Conservation (phyloP, 2,113 vertebrate species). For the Anguilla rostrata region DNA sequence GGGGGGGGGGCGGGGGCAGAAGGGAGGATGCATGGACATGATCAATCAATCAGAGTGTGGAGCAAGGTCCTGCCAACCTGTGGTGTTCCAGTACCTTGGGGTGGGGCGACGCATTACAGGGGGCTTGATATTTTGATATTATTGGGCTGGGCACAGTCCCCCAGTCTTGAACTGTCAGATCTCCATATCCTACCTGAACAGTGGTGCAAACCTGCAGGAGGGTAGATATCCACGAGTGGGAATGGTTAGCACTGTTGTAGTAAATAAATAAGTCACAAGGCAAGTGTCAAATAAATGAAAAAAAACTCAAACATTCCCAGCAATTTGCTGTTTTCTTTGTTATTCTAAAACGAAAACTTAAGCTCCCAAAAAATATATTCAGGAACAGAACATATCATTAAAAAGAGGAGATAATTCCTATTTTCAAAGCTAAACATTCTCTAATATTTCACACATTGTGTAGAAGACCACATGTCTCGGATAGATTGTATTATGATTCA, state of each 20-base stretch:
- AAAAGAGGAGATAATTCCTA: too few relatives aligned
- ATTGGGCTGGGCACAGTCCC: constrained; percentile 71
- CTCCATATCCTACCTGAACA: constrained; percentile 8
- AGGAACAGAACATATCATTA: too few relatives aligned
- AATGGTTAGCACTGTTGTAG: too few relatives aligned
- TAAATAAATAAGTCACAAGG: too few relatives aligned
- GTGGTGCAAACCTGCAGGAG: neutral
- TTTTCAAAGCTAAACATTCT: too few relatives aligned
- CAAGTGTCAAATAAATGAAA: too few relatives aligned
- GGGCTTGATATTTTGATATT: constrained; percentile 51
- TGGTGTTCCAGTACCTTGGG: constrained; percentile 53
- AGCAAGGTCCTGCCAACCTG: constrained; percentile 53
- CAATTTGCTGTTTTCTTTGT: too few relatives aligned
- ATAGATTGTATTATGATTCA: constrained; percentile 7
- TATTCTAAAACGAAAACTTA: too few relatives aligned
- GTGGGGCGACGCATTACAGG: constrained; percentile 54
- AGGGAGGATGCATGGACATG: constrained; percentile 57
- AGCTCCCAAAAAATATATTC: too few relatives aligned
- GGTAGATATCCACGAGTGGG: too few relatives aligned
- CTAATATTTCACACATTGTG: neutral
- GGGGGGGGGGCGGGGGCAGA: constrained; percentile 24
- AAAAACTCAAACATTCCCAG: too few relatives aligned
- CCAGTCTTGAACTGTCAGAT: constrained; percentile 51
- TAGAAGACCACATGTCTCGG: neutral
- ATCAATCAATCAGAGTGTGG: constrained; percentile 65